Percentiles rank a stretch among this genome's conserved stretches.
Evolutionary conservation across 2,888 invertebrate species (phyloP).

Genomic region (Capitulum mitella): DNA sequence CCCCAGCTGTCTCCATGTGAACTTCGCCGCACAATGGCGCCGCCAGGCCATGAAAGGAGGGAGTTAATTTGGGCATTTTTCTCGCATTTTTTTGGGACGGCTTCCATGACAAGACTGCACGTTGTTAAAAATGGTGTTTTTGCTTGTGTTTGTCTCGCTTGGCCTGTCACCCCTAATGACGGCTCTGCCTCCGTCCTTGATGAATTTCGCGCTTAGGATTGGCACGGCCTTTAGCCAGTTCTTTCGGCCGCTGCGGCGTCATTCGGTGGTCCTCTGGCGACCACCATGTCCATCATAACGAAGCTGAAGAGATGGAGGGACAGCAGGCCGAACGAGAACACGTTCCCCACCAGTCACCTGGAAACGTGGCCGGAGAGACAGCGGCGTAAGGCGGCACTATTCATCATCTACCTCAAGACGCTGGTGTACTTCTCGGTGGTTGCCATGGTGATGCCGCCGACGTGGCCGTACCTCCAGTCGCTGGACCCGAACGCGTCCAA

Average conservation of each 20-base stretch:
- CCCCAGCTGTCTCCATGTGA: neutral
- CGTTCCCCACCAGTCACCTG: slow-evolving; percentile 21
- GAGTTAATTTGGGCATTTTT: no score
- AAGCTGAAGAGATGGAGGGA: neutral
- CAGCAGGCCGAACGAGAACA: neutral
- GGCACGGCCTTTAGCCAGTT: no score
- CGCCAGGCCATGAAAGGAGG: neutral
- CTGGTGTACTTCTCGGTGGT: slow-evolving; percentile 14
- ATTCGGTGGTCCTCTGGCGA: neutral
- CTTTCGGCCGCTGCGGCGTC: neutral
- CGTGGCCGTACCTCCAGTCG: slow-evolving; percentile 15
- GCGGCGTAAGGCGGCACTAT: neutral
- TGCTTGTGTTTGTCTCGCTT: no score
- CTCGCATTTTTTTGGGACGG: no score
- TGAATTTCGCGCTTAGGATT: no score
- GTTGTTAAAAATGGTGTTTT: no score
- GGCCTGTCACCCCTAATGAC: no score
- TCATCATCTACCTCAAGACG: slow-evolving; percentile 18
- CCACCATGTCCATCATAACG: neutral
- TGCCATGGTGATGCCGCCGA: slow-evolving; percentile 21
- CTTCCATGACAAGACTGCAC: no score
- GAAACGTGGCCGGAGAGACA: neutral
- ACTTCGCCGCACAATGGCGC: neutral
- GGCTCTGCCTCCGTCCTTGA: no score
- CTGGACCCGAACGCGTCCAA: neutral